Conservation (phyloP, 2,797 vertebrate species). For the Hemitrygon akajei region DNA sequence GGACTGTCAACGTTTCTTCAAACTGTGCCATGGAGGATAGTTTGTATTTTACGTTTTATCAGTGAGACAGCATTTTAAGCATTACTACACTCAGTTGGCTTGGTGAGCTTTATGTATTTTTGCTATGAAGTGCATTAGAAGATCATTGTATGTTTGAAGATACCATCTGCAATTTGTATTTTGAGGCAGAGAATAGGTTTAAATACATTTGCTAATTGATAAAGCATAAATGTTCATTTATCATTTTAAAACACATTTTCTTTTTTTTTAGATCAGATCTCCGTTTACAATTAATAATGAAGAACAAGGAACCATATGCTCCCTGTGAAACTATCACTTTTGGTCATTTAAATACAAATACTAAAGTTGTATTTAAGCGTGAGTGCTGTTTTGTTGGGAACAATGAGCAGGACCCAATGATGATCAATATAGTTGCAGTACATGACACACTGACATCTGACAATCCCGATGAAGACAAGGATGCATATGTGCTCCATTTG, state of each 20-base stretch:
- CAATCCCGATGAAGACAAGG: constrained; percentile 72
- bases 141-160: neutral
- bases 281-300: constrained; percentile 69
- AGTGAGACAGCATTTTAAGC: too few species aligned
- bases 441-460: constrained; percentile 70
- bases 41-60: too few species aligned
- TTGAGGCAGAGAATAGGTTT: neutral
- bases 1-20: too few species aligned
- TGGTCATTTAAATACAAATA: constrained; percentile 67
- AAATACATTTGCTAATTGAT: neutral
- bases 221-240: neutral
- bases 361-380: constrained; percentile 62
- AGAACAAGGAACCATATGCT: constrained; percentile 54
- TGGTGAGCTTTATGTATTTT: neutral
- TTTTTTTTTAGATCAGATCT: constrained; percentile 66
- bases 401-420: constrained; percentile 56
- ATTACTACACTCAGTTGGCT: neutral
- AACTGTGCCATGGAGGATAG: too few species aligned
- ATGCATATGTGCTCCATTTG: constrained; percentile 82
- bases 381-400: constrained; percentile 61
- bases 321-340: constrained; percentile 80
- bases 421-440: constrained; percentile 78
- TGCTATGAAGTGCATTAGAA: neutral
- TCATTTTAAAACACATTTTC: neutral
- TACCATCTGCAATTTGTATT: neutral